phyloP scores from a whole-genome alignment of 2,113 vertebrate genomes.

The Desmodus rotundus region DNA sequence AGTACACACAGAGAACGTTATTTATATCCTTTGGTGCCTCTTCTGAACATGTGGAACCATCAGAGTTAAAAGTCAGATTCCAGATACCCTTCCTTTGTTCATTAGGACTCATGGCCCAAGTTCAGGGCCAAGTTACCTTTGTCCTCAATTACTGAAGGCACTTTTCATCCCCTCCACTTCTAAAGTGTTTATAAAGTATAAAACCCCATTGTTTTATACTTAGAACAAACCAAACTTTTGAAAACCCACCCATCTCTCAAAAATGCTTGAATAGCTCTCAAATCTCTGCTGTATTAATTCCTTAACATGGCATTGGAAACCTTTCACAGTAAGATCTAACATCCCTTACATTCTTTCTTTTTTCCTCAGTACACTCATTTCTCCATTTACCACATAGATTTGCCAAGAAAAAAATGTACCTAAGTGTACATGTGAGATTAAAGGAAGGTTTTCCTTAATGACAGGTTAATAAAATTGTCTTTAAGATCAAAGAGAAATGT shows the following conservation, averaged over 20 bases:
- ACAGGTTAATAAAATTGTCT: not conserved
- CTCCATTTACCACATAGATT: not conserved
- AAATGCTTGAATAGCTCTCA: not conserved
- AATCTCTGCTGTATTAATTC: not conserved
- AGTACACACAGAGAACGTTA: not conserved
- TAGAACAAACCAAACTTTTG: not conserved
- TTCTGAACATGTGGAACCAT: not conserved
- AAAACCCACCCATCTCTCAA: not conserved
- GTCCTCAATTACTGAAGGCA: not conserved
- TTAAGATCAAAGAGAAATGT: not conserved
- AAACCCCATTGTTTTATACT: not conserved
- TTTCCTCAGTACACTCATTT: not conserved
- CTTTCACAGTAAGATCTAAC: not conserved
- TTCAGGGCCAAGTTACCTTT: not conserved
- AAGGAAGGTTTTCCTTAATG: not conserved
- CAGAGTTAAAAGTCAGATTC: not conserved
- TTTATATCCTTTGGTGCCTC: not conserved
- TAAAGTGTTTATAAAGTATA: not conserved
- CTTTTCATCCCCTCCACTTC: not conserved
- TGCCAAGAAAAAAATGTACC: not conserved
- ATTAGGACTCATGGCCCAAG: not conserved
- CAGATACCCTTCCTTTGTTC: not conserved
- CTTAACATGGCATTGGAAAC: not conserved
- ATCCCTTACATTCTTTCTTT: not conserved
- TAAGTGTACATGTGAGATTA: not conserved